A percentile compares a stretch with the other conserved stretches of the same genome.
Evolutionary conservation across 2,888 invertebrate species (phyloP).

Genomic region (Scaptomyza polygonia): DNA sequence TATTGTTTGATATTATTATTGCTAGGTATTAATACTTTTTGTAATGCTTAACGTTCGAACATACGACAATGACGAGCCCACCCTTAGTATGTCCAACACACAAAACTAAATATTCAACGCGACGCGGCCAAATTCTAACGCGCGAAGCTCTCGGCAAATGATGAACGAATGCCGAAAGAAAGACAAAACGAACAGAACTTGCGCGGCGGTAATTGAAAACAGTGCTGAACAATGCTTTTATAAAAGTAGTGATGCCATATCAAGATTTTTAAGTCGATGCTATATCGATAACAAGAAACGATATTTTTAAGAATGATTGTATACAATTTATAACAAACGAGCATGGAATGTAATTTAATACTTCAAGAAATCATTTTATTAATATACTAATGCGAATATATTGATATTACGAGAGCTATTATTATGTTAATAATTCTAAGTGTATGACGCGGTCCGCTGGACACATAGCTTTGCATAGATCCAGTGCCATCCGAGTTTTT

Average conservation of each 20-base stretch:
- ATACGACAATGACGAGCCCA: conserved; percentile 43
- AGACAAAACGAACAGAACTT: conserved; percentile 31
- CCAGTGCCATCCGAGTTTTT: conserved; percentile 40
- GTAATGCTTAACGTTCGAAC: conserved; percentile 33
- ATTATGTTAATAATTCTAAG: neutral
- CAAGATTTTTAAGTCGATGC: neutral
- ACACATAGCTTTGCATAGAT: conserved; percentile 75
- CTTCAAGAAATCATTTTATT: neutral
- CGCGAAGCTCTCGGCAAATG: conserved; percentile 52
- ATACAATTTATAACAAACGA: too few relatives aligned
- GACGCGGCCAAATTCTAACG: conserved; percentile 32
- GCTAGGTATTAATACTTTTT: conserved; percentile 55
- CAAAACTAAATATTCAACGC: conserved; percentile 50
- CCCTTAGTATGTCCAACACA: conserved; percentile 38
- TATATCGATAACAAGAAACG: conserved; percentile 1
- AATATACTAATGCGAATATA: neutral
- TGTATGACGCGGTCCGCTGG: conserved; percentile 3
- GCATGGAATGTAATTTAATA: neutral
- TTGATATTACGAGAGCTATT: conserved; percentile 5
- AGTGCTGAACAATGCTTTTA: conserved; percentile 20
- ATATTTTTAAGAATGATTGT: neutral
- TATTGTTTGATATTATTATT: conserved; percentile 51
- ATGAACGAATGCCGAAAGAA: conserved; percentile 41
- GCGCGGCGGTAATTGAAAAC: conserved; percentile 34
- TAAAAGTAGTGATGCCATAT: conserved; percentile 1